Evolutionary conservation across 2,113 vertebrate species (phyloP).

Genomic region (Callithrix jacchus): DNA sequence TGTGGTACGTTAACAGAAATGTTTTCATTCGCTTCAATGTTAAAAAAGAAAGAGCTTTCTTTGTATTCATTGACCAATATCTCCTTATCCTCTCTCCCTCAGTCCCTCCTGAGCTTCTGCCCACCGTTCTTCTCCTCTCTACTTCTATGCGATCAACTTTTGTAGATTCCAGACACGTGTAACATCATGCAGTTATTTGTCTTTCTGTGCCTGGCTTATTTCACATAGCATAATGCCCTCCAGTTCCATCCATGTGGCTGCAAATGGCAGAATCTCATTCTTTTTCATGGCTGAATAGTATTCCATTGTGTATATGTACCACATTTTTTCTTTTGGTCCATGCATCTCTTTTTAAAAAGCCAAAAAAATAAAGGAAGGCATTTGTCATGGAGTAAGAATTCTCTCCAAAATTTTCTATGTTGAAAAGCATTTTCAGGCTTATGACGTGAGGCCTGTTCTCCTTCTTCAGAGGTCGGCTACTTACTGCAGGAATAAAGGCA

Average conservation of each 20-base stretch:
- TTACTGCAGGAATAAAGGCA: neutral
- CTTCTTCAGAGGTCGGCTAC: constrained; percentile 34
- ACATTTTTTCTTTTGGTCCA: too few species aligned
- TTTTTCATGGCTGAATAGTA: neutral
- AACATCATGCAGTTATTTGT: neutral
- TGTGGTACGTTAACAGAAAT: neutral
- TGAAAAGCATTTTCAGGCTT: neutral
- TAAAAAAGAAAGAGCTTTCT: neutral
- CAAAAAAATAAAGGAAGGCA: neutral
- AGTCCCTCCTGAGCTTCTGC: neutral
- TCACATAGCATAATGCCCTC: neutral
- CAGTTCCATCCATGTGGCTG: neutral
- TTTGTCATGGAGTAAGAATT: neutral
- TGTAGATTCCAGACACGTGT: neutral
- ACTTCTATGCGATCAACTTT: neutral
- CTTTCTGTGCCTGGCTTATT: neutral
- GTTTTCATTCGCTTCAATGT: neutral
- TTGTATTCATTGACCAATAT: neutral
- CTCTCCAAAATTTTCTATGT: neutral
- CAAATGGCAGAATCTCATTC: neutral
- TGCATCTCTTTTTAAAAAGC: neutral
- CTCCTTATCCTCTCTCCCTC: neutral
- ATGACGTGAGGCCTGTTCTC: neutral
- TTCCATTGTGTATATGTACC: neutral
- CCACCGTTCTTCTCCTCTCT: neutral